Evolutionary conservation across 2,113 vertebrate species (phyloP).

Genomic region (Sinocyclocheilus grahami): DNA sequence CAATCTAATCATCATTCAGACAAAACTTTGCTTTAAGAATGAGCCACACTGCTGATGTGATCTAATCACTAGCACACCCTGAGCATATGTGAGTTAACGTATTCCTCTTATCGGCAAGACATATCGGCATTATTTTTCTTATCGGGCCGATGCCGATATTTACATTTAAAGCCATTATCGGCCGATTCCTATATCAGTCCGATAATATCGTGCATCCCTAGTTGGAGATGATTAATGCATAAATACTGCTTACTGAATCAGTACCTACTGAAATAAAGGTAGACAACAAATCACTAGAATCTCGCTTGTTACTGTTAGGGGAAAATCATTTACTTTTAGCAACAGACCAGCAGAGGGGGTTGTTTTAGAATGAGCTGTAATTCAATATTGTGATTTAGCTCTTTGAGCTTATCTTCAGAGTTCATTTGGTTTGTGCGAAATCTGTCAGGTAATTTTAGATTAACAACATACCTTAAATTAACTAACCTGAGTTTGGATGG

Average conservation of each 20-base stretch:
- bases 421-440: not conserved
- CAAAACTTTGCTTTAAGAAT: too few relatives aligned
- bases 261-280: not conserved
- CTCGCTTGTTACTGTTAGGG: not conserved
- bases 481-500: not conserved
- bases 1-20: too few relatives aligned
- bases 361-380: constrained; percentile 16
- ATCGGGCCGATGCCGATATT: too few relatives aligned
- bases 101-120: too few relatives aligned
- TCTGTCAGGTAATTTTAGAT: not conserved
- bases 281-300: not conserved
- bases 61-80: too few relatives aligned
- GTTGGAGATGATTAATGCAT: not conserved
- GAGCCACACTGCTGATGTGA: too few relatives aligned
- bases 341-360: constrained; percentile 52
- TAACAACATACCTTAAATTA: not conserved
- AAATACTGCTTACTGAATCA: not conserved
- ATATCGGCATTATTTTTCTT: too few relatives aligned
- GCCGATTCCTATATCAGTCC: too few relatives aligned
- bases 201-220: too few relatives aligned
- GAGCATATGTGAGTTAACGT: too few relatives aligned
- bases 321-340: not conserved
- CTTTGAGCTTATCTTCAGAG: not conserved
- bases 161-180: too few relatives aligned
- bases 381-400: not conserved